phyloP scores from a whole-genome alignment of 2,888 invertebrate genomes.

The Tetragnatha montana region DNA sequence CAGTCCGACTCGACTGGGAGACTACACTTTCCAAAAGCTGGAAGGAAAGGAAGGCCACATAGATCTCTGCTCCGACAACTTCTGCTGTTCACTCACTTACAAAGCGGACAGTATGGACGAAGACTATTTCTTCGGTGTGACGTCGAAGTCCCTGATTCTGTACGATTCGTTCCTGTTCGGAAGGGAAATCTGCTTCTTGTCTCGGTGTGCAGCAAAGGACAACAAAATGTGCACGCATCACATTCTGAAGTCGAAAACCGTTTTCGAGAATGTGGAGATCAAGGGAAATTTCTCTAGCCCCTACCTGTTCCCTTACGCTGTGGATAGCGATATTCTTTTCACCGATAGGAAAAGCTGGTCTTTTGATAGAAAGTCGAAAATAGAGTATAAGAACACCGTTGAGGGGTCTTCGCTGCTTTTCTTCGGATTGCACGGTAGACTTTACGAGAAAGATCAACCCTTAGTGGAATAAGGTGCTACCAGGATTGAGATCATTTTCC shows the following conservation, averaged over 20 bases:
- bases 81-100: conserved; percentile 71
- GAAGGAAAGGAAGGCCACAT: conserved; percentile 14
- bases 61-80: conserved; percentile 43
- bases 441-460: conserved; percentile 32
- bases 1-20: neutral
- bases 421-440: conserved; percentile 49
- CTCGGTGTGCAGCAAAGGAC: conserved; percentile 20
- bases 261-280: conserved; percentile 32
- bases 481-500: too few species aligned
- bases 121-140: conserved; percentile 40
- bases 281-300: conserved; percentile 37
- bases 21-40: conserved; percentile 36
- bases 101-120: conserved; percentile 45
- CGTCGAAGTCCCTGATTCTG: neutral
- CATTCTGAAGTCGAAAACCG: conserved; percentile 20
- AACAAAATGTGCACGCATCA: conserved; percentile 9
- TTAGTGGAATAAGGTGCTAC: neutral
- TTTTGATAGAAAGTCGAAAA: conserved; percentile 32
- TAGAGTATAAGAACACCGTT: neutral
- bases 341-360: conserved; percentile 24
- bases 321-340: conserved; percentile 45
- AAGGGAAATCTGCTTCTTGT: conserved; percentile 35
- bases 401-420: conserved; percentile 32
- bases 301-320: conserved; percentile 45
- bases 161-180: neutral